A percentile compares a stretch with the other conserved stretches of the same genome.
Conservation (phyloP, 2,797 vertebrate genomes). For the Pogonophryne albipinna region DNA sequence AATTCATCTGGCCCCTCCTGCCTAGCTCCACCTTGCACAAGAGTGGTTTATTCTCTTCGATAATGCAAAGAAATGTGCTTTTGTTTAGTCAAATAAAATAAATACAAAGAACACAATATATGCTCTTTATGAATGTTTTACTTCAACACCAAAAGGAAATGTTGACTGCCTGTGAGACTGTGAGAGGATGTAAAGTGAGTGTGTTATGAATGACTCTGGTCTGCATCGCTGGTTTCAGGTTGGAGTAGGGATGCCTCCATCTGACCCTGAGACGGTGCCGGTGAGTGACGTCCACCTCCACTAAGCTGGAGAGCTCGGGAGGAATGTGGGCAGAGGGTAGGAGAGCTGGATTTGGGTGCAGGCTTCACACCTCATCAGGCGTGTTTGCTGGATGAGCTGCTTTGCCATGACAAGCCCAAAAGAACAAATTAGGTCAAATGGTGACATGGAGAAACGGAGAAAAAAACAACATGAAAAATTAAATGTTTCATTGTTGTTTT, state of each 20-base stretch:
- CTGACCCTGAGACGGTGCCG: conserved; percentile 63
- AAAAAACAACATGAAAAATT: conserved; percentile 70
- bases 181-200: conserved; percentile 15
- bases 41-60: conserved; percentile 16
- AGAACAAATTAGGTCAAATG: conserved; percentile 83
- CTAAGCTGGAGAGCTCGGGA: conserved; percentile 57
- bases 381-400: conserved; percentile 80
- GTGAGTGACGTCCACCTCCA: conserved; percentile 65
- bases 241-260: conserved; percentile 38
- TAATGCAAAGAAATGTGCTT: conserved; percentile 16
- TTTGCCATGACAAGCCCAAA: conserved; percentile 81
- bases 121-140: conserved; percentile 3
- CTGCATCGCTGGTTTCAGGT: conserved; percentile 60
- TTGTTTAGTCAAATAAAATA: conserved; percentile 52
- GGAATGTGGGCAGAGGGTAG: conserved; percentile 70
- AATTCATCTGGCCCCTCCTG: conserved; percentile 43
- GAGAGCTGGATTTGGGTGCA: conserved; percentile 70
- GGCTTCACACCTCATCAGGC: conserved; percentile 82
- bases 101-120: neutral
- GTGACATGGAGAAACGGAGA: conserved; percentile 73
- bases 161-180: neutral
- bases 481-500: conserved; percentile 73
- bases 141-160: conserved; percentile 10
- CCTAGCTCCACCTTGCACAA: conserved; percentile 20
- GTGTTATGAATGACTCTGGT: conserved; percentile 48